phyloP scores from a whole-genome alignment of 2,113 vertebrate genomes.

The Catharus bicknelli region DNA sequence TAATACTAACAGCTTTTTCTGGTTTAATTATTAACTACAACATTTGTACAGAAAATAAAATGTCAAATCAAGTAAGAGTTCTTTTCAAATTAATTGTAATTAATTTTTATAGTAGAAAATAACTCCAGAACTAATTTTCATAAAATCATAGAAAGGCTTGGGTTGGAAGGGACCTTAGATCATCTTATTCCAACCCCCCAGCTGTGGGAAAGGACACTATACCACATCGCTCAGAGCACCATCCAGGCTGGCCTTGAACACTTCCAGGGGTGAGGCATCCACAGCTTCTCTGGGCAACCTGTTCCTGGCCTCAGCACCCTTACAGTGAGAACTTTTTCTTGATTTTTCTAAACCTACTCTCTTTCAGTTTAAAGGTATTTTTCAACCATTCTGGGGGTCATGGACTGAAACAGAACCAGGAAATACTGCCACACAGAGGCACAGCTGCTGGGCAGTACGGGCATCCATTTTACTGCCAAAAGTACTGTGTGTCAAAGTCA shows the following conservation, averaged over 20 bases:
- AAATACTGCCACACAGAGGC: background rate
- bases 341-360: background rate
- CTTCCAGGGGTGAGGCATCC: background rate
- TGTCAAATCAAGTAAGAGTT: background rate
- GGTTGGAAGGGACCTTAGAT: background rate
- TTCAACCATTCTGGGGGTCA: background rate
- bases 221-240: background rate
- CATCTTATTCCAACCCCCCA: background rate
- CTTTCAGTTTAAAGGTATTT: background rate
- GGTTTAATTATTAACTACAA: conserved; percentile 14
- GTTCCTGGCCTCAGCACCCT: background rate
- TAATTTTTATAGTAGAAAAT: background rate
- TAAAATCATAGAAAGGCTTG: background rate
- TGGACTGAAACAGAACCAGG: background rate
- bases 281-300: background rate
- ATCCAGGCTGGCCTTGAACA: background rate
- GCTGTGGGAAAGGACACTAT: background rate
- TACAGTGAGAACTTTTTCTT: background rate
- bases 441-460: background rate
- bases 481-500: background rate
- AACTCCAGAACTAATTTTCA: background rate
- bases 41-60: background rate
- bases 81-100: background rate
- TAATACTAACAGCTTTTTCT: background rate
- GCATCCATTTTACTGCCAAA: background rate